phyloP scores from a whole-genome alignment of 2,888 invertebrate genomes.

The Drosophila infuscata region DNA sequence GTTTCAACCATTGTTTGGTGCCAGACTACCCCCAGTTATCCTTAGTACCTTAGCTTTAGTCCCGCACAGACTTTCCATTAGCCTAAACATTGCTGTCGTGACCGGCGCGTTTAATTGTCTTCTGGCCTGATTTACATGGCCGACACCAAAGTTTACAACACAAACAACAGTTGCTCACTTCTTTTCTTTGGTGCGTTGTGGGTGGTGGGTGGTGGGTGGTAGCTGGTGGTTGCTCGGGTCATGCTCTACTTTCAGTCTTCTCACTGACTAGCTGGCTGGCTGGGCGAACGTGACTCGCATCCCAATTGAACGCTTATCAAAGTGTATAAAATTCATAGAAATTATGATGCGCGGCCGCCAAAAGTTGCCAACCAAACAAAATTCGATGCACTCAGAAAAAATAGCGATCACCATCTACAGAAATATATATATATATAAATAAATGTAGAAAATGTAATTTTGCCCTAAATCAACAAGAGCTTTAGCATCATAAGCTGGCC shows the following conservation, averaged over 20 bases:
- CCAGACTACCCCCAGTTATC: slow-evolving; percentile 8
- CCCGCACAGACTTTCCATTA: slow-evolving; percentile 55
- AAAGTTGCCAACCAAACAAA: slow-evolving; percentile 38
- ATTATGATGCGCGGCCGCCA: slow-evolving; percentile 73
- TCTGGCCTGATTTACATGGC: slow-evolving; percentile 70
- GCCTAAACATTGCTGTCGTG: slow-evolving; percentile 70
- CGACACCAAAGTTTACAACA: slow-evolving; percentile 51
- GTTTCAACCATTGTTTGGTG: slow-evolving; percentile 1
- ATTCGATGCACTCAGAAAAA: background rate
- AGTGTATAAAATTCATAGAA: slow-evolving; percentile 77
- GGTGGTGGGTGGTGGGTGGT: background rate
- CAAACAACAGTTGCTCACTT: slow-evolving; percentile 42
- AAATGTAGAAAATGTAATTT: background rate
- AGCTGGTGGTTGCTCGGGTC: background rate
- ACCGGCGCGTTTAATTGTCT: slow-evolving; percentile 70
- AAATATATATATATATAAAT: background rate
- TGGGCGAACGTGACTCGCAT: slow-evolving; percentile 71
- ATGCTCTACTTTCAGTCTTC: background rate
- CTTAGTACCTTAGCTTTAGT: slow-evolving; percentile 4
- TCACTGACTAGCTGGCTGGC: slow-evolving; percentile 9
- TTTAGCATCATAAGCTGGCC: too few relatives aligned
- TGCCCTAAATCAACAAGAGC: background rate
- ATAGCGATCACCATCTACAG: background rate
- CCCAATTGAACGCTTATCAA: slow-evolving; percentile 75
- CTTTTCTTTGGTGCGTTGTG: background rate